Base-by-base conservation (phyloP, 2,113 vertebrate species). In the Menura novaehollandiae region DNA sequence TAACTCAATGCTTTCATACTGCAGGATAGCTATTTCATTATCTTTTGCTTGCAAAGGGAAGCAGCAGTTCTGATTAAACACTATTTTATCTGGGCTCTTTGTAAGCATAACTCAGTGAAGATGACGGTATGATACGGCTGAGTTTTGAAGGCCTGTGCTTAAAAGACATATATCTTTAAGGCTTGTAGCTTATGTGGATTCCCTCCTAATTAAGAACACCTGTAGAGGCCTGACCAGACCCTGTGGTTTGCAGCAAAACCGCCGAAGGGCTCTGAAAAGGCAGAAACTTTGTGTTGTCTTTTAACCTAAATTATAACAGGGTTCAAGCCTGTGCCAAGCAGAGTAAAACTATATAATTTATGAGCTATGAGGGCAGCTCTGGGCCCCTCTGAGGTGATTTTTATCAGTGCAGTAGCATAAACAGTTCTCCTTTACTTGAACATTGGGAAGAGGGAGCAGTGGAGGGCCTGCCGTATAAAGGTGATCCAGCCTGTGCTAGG, bases 41-140 rank as follows among this genome's bases (percentile, higher is more conserved):
- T 95, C 95, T 89, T 95, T 90, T 93, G 47, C 94, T 93, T 81
- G 81, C 83, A 85, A 89, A 89, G 94, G 93, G 88, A 92, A 97
- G 83, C 66, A 20, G 83, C 87, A 95, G 69, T 85, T 97, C 88
- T 95, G 90, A 96, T 97, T 85, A 98, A 97, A 96, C 84, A 41
- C 88, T 92, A 28, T 95, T 97, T 98, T 94, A 97, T 98, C 93
- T 94, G 81, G 71, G 84, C 81, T 96, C 85, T 97, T 77, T 94
- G 77, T 91, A 89, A 96, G 96, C 88, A 81, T 66, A 96, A 59
- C 76, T 93, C 75, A 72, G 96, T 85, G 95, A 95, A 96, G 97
- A 97, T 93, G 96, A 73, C 7, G 9, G 82, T 44, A 20, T 64
- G 96, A 93, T 92, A 94, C 6, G 58, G 93, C 96, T 90, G 73